phyloP scores from a whole-genome alignment of 2,888 invertebrate species.

The Tortrix viridana region DNA sequence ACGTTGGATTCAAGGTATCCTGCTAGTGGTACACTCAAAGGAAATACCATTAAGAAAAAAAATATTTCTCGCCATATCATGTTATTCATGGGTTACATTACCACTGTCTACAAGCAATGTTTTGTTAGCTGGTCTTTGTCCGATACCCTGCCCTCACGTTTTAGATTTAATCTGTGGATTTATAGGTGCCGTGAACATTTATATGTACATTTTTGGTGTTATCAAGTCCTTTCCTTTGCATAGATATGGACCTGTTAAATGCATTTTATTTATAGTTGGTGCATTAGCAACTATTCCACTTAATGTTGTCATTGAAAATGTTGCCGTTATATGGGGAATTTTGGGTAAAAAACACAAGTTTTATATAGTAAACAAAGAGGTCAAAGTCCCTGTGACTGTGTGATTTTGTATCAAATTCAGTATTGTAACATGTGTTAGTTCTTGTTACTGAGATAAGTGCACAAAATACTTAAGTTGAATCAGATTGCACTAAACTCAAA shows the following conservation, averaged over 20 bases:
- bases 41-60: constrained; percentile 92
- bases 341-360: constrained; percentile 98
- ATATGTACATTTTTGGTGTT: constrained; percentile 99
- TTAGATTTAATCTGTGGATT: constrained; percentile 95
- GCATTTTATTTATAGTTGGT: constrained; percentile 91
- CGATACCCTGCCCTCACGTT: constrained; percentile 92
- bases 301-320: constrained; percentile 96
- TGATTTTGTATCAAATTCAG: constrained; percentile 58
- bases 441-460: constrained; percentile 61
- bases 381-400: constrained; percentile 87
- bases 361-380: constrained; percentile 97
- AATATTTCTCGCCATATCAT: constrained; percentile 92
- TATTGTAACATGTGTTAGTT: constrained; percentile 50
- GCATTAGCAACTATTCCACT: constrained; percentile 96
- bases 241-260: constrained; percentile 91
- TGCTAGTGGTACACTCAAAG: constrained; percentile 94
- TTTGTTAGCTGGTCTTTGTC: constrained; percentile 92
- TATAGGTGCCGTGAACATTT: constrained; percentile 96
- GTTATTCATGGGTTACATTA: constrained; percentile 98
- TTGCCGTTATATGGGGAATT: constrained; percentile 97
- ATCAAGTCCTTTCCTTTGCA: constrained; percentile 96
- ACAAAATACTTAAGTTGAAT: constrained; percentile 66
- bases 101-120: constrained; percentile 96
- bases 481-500: constrained; percentile 52
- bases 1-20: constrained; percentile 97